These are phyloP conservation scores for Noctua janthina DNA, from an alignment of 2,888 invertebrate genomes.

Conservation along the genomic window DNA sequence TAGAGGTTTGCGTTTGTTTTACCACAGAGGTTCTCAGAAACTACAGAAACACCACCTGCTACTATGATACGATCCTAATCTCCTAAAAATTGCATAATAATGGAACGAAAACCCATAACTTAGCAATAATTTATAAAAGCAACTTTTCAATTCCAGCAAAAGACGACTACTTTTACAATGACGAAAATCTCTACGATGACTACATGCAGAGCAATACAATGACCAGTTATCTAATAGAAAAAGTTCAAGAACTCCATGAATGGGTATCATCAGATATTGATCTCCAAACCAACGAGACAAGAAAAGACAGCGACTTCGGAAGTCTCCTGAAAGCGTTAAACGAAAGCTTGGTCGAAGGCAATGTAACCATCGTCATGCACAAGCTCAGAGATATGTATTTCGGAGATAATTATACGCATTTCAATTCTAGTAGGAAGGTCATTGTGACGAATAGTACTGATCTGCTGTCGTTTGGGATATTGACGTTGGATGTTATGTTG, in stretches of 20 bases:
- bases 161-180: slow-evolving; percentile 85
- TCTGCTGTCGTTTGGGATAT: slow-evolving; percentile 89
- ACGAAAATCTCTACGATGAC: slow-evolving; percentile 85
- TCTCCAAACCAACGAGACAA: slow-evolving; percentile 70
- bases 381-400: slow-evolving; percentile 89
- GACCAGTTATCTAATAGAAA: slow-evolving; percentile 87
- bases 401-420: slow-evolving; percentile 80
- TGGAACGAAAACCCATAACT: too few relatives aligned
- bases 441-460: slow-evolving; percentile 86
- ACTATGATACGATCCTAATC: too few relatives aligned
- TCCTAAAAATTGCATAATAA: too few relatives aligned
- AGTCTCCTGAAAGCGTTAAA: slow-evolving; percentile 87
- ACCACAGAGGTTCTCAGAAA: too few relatives aligned
- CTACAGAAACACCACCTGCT: too few relatives aligned
- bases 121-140: too few relatives aligned
- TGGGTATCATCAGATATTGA: slow-evolving; percentile 87
- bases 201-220: slow-evolving; percentile 87
- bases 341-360: slow-evolving; percentile 87
- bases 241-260: slow-evolving; percentile 88
- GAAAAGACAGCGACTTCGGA: slow-evolving; percentile 76
- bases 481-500: slow-evolving; percentile 90
- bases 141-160: slow-evolving; percentile 57
- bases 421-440: slow-evolving; percentile 76
- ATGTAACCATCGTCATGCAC: slow-evolving; percentile 86
- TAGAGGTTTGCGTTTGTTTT: too few relatives aligned